Evolutionary conservation across 2,797 vertebrate genomes (phyloP), one percentile per base, ranked within the genome.

Genomic region (Falco concolor): DNA sequence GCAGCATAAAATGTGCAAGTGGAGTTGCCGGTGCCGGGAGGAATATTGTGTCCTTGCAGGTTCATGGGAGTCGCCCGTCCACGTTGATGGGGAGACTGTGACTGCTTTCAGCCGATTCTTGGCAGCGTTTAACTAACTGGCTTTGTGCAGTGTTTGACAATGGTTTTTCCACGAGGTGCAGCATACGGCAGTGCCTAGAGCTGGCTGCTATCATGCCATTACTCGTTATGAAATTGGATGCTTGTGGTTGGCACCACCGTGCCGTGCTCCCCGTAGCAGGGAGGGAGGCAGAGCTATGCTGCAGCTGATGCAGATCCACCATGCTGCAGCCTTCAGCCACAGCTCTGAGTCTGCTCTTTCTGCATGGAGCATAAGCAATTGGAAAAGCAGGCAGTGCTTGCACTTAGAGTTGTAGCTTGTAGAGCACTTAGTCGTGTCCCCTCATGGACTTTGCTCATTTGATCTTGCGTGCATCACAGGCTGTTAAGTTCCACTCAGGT

Each of bases 111-210:
- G 61, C 52, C 0, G 7, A 0, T 59, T 72, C 40, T 78, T 95
- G 96, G 91, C 89, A 69, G 59, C 0, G 0, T 25, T 44, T 14
- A 23, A 9, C 23, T 12, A 4, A 32, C 84, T 87, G 91, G 65
- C 87, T 91, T 28, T 36, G 65, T 73, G 7, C 57, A 8, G 60
- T 20, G 30, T 20, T 79, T 14, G 52, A 42, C 72, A 38, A 20
- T 95, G 94, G 42, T 68, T 96, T 93, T 95, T 93, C 93, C 96
- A 81, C 22, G 24, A 90, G 90, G 76, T 47, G 91, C 36, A 7
- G 92, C 72, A 3, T 18, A 25, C 3, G 6, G 77, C 67, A 0
- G 76, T 93, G 93, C 89, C 93, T 15, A 0, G 70, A 60, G 91
- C 95, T 87, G 81, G 89, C 93, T 38, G 79, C 73, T 20, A 27